phyloP scores from a whole-genome alignment of 2,888 invertebrate genomes.

The Lasioglossum villosulum region DNA sequence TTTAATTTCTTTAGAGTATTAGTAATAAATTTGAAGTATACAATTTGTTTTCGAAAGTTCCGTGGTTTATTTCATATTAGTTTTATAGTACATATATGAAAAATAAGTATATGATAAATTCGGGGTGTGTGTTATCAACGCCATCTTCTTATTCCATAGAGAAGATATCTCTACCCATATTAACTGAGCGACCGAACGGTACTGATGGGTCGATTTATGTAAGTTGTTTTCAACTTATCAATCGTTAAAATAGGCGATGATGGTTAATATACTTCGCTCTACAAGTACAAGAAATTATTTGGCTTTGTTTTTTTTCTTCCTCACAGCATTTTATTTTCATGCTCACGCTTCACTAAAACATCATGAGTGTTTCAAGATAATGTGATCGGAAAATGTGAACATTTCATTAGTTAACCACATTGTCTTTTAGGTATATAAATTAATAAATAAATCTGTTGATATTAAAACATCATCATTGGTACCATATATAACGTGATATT shows the following conservation, averaged over 20 bases:
- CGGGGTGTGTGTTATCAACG: conserved; percentile 69
- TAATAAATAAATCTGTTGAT: conserved; percentile 17
- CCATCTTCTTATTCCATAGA: conserved; percentile 82
- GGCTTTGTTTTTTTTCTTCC: conserved; percentile 62
- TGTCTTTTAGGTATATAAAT: conserved; percentile 70
- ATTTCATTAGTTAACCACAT: conserved; percentile 74
- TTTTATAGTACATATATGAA: conserved; percentile 41
- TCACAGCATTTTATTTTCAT: conserved; percentile 67
- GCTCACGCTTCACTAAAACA: conserved; percentile 76
- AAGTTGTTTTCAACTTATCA: conserved; percentile 78
- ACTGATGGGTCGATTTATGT: conserved; percentile 80
- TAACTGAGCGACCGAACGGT: conserved; percentile 79
- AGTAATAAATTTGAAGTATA: not conserved
- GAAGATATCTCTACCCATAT: conserved; percentile 81
- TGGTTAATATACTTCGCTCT: conserved; percentile 64
- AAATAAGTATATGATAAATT: conserved; percentile 32
- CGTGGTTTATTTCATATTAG: conserved; percentile 9
- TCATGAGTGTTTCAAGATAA: conserved; percentile 65
- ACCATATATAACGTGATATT: not conserved
- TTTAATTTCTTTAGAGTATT: conserved; percentile 22
- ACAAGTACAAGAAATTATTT: conserved; percentile 65
- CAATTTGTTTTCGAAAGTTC: not conserved
- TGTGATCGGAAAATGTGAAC: conserved; percentile 55
- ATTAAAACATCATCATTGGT: conserved; percentile 21
- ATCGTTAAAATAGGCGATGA: conserved; percentile 66